Percentiles rank a stretch among this genome's conserved stretches.
Evolutionary conservation across 64 coral and sea anemone genomes (phyloP).

Genomic region (Actinia tenebrosa): DNA sequence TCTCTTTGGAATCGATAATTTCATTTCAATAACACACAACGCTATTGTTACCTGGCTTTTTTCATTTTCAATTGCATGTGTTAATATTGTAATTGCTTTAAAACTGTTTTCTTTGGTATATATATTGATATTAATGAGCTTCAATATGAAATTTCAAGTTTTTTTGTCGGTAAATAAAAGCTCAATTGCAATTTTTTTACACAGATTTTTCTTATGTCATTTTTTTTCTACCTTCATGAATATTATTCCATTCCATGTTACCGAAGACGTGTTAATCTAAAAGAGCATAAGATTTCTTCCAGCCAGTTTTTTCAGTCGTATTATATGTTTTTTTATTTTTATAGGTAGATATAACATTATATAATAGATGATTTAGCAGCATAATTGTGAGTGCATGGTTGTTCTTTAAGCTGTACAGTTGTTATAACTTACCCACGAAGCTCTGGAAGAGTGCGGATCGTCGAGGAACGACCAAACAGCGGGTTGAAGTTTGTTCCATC

Average conservation of each 20-base stretch:
- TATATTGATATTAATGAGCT: neutral
- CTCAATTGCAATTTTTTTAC: neutral
- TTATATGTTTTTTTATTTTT: no score
- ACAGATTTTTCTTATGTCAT: no score
- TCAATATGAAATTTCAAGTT: neutral
- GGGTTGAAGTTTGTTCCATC: slow-evolving; percentile 36
- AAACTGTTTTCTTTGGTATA: neutral
- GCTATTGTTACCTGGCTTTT: neutral
- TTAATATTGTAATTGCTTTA: neutral
- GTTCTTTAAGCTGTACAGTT: slow-evolving; percentile 4
- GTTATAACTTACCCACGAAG: slow-evolving; percentile 38
- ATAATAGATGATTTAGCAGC: neutral
- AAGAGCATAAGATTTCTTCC: no score
- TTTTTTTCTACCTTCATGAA: neutral
- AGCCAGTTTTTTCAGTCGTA: no score
- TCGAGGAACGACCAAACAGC: slow-evolving; percentile 50
- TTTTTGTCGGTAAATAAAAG: neutral
- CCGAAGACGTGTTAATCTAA: no score
- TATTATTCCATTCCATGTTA: no score
- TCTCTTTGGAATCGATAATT: neutral
- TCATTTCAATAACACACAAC: no score
- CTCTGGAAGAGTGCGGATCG: slow-evolving; percentile 47
- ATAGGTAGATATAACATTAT: neutral
- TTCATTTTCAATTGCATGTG: neutral
- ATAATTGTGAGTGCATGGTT: no score